Conservation (phyloP, 2,888 invertebrate species). For the Brachycybe producta region DNA sequence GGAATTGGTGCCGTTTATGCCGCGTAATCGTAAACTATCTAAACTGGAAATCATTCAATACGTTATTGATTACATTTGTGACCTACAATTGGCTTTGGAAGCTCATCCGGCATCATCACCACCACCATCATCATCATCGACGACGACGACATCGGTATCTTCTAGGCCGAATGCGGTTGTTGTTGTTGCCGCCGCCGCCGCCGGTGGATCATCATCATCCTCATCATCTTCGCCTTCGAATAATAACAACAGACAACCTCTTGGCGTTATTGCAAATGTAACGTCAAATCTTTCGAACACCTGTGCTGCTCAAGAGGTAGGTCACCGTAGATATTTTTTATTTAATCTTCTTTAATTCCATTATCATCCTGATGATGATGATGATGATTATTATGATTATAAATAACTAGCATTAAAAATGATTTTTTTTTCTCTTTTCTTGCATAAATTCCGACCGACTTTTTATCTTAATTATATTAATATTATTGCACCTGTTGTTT, state of each 20-base stretch:
- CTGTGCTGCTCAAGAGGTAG: constrained; percentile 24
- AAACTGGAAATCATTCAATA: constrained; percentile 89
- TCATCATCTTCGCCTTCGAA: not conserved
- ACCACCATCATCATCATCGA: too few relatives aligned
- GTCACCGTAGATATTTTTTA: constrained; percentile 3
- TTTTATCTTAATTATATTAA: too few relatives aligned
- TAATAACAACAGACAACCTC: constrained; percentile 51
- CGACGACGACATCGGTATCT: too few relatives aligned
- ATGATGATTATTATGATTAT: too few relatives aligned
- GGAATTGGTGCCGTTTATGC: constrained; percentile 88
- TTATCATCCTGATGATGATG: too few relatives aligned
- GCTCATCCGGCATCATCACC: constrained; percentile 58
- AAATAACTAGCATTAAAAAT: too few relatives aligned
- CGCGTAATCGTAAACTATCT: constrained; percentile 77
- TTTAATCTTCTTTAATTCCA: not conserved
- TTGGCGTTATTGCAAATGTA: constrained; percentile 47
- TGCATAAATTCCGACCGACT: too few relatives aligned
- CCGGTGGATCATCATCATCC: not conserved
- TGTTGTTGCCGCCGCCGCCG: not conserved
- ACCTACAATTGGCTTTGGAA: constrained; percentile 79
- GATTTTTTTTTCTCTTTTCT: too few relatives aligned
- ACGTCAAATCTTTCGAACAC: constrained; percentile 48
- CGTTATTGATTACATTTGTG: constrained; percentile 92
- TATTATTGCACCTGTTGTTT: too few relatives aligned
- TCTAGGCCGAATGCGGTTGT: constrained; percentile 13